Evolutionary conservation across 2,888 invertebrate species (phyloP).

Genomic region (Acronicta psi): DNA sequence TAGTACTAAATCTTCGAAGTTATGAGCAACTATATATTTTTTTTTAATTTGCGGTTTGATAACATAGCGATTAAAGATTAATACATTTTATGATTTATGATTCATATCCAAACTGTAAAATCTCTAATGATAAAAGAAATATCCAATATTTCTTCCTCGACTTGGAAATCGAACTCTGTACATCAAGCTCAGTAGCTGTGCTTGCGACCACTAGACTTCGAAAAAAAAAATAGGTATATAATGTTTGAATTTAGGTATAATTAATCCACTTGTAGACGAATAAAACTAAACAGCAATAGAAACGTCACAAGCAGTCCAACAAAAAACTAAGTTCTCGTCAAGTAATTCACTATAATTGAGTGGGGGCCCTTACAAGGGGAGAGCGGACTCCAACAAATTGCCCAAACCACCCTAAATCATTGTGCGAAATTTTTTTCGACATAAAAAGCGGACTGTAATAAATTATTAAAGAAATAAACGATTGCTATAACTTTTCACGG

Average conservation of each 20-base stretch:
- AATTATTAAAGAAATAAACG: constrained; percentile 49
- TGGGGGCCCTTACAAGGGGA: constrained; percentile 12
- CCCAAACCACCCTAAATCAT: constrained; percentile 13
- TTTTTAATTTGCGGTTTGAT: no score
- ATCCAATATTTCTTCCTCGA: no score
- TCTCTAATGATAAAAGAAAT: no score
- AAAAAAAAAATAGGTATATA: constrained; percentile 6
- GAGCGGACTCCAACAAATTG: constrained; percentile 39
- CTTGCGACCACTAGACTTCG: no score
- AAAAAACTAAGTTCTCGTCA: constrained; percentile 40
- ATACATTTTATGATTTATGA: no score
- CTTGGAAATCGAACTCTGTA: no score
- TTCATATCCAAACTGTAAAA: no score
- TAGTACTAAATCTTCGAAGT: neutral
- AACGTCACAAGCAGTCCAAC: constrained; percentile 11
- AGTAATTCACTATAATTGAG: constrained; percentile 47
- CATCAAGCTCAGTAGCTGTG: no score
- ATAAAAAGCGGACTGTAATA: constrained; percentile 39
- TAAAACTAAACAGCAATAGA: constrained; percentile 12
- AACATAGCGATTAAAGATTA: no score
- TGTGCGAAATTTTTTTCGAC: constrained; percentile 29
- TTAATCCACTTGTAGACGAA: constrained; percentile 6
- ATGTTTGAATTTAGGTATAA: constrained; percentile 11
- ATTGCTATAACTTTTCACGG: constrained; percentile 42
- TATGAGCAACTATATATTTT: neutral